Percentiles rank a stretch among this genome's conserved stretches.
These are phyloP conservation scores for Xestoiulus laeticollis DNA, from an alignment of 2,888 invertebrate genomes.

Conservation along the genomic window DNA sequence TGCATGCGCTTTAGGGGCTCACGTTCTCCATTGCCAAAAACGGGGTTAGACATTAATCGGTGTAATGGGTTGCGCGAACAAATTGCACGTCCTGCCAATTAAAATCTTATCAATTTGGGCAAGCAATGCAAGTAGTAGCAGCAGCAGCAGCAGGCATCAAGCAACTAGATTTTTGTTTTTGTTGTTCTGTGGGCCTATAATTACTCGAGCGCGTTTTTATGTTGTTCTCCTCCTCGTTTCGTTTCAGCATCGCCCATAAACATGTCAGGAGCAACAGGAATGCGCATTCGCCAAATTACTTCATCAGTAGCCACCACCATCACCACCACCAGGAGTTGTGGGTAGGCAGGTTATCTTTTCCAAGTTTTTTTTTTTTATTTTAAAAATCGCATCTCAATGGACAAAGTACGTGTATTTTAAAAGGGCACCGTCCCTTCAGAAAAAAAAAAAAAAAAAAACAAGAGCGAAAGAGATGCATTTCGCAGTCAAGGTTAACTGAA, in stretches of 20 bases:
- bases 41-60: neutral
- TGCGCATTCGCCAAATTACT: neutral
- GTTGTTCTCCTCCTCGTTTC: neutral
- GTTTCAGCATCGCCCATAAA: neutral
- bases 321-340: neutral
- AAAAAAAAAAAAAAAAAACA: neutral
- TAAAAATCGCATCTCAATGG: neutral
- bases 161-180: neutral
- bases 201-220: neutral
- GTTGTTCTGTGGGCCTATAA: neutral
- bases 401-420: neutral
- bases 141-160: too few relatives aligned
- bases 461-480: neutral
- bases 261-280: slow-evolving; percentile 14
- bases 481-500: slow-evolving; percentile 23
- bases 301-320: neutral
- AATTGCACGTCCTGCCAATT: neutral
- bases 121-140: neutral
- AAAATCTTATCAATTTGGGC: slow-evolving; percentile 15
- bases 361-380: too few relatives aligned
- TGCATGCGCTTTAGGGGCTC: neutral
- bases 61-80: neutral
- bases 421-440: slow-evolving; percentile 25
- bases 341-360: neutral
- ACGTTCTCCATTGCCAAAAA: neutral